phyloP scores from a whole-genome alignment of 2,113 vertebrate species.

The Triplophysa dalaica region DNA sequence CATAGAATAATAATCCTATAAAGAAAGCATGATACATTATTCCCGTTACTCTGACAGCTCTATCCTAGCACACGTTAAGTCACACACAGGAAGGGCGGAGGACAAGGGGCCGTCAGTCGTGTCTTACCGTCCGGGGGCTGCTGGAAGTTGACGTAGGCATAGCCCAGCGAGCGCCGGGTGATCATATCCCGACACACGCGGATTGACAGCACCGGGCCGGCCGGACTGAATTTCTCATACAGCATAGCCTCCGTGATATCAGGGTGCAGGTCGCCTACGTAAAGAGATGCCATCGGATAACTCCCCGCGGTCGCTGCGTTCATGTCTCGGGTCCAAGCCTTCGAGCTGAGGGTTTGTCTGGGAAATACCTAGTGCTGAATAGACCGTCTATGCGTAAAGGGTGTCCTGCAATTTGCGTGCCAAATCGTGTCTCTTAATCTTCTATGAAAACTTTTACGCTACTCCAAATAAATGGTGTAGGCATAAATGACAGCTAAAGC shows the following conservation, averaged over 20 bases:
- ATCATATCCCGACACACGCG: conserved; percentile 99
- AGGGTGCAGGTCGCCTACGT: conserved; percentile 97
- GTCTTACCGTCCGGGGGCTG: conserved; percentile 94
- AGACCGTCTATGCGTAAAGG: background rate
- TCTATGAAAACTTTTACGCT: conserved; percentile 52
- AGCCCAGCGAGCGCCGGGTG: conserved; percentile 93
- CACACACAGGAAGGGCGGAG: conserved; percentile 3
- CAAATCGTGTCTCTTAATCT: conserved; percentile 7
- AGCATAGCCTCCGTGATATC: conserved; percentile 99
- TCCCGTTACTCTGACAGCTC: conserved; percentile 17
- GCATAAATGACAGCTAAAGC: conserved; percentile 41
- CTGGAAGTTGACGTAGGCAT: conserved; percentile 99
- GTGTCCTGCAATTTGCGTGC: conserved; percentile 8
- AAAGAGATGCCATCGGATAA: conserved; percentile 98
- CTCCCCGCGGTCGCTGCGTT: conserved; percentile 78
- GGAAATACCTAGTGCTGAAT: background rate
- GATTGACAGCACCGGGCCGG: conserved; percentile 97
- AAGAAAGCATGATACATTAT: conserved; percentile 34
- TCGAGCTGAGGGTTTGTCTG: conserved; percentile 10
- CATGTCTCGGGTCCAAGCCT: conserved; percentile 63
- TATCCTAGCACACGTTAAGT: background rate
- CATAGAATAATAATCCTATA: background rate
- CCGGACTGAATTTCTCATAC: conserved; percentile 99
- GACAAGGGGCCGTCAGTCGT: background rate
- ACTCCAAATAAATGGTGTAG: background rate